These are phyloP conservation scores for Danaus plexippus DNA, from an alignment of 1,140 invertebrate genomes.

Conservation along the genomic window DNA sequence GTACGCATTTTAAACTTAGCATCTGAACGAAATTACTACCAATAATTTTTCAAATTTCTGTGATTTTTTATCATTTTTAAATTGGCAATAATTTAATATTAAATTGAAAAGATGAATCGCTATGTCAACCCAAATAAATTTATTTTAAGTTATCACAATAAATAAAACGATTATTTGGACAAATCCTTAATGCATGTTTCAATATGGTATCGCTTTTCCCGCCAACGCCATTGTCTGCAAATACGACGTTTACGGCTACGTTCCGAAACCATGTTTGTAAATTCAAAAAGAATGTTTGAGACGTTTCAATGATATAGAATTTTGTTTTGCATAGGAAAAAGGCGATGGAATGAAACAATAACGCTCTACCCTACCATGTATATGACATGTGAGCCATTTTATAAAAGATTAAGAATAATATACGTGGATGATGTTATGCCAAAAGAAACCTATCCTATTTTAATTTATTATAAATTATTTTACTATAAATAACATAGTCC, in stretches of 20 bases:
- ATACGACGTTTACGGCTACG: slow-evolving; percentile 56
- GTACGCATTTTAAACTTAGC: too few species aligned
- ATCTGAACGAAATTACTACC: too few species aligned
- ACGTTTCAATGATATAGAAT: slow-evolving; percentile 55
- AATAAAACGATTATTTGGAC: slow-evolving; percentile 47
- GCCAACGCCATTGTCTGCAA: slow-evolving; percentile 65
- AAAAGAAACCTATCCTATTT: too few species aligned
- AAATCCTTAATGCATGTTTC: slow-evolving; percentile 46
- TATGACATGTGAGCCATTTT: slow-evolving; percentile 11
- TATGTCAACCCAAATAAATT: slow-evolving; percentile 9
- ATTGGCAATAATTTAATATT: too few species aligned
- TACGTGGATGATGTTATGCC: too few species aligned
- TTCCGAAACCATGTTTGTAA: slow-evolving; percentile 62
- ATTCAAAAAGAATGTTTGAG: slow-evolving; percentile 48
- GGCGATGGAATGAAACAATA: slow-evolving; percentile 34
- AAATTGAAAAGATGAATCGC: too few species aligned
- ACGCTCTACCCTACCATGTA: slow-evolving; percentile 12
- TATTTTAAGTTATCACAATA: slow-evolving; percentile 14
- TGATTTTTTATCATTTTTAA: too few species aligned
- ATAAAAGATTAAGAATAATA: too few species aligned
- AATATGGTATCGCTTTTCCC: slow-evolving; percentile 42
- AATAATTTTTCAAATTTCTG: too few species aligned
- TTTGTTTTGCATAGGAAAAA: slow-evolving; percentile 49
- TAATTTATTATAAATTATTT: too few species aligned
- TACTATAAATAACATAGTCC: too few species aligned